These are phyloP conservation scores for Tragelaphus strepsiceros DNA, from an alignment of 2,113 vertebrate genomes.

Conservation along the genomic window DNA sequence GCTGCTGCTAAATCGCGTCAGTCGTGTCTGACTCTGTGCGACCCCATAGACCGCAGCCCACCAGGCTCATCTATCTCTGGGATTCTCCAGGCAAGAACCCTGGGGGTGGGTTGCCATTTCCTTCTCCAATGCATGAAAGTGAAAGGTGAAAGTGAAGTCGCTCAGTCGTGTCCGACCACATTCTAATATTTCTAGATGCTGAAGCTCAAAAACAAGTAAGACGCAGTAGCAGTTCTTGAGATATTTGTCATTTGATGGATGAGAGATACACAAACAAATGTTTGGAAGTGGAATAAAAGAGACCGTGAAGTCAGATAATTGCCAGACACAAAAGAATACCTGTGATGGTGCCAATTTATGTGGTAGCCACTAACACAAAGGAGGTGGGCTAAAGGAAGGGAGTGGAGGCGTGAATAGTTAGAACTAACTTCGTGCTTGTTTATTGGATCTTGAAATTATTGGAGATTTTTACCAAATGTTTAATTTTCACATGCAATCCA, in stretches of 20 bases:
- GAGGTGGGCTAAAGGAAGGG: neutral
- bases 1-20: too few species aligned
- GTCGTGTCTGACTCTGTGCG: fast-evolving
- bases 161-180: neutral
- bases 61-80: too few species aligned
- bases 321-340: neutral
- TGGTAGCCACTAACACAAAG: neutral
- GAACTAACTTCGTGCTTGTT: neutral
- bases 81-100: too few species aligned
- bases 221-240: neutral
- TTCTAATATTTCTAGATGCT: neutral
- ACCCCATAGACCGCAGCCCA: too few species aligned
- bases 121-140: too few species aligned
- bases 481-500: neutral
- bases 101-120: too few species aligned
- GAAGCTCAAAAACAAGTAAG: neutral
- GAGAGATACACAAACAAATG: neutral
- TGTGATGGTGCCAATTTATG: neutral
- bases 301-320: neutral
- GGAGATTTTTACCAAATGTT: neutral
- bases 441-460: neutral
- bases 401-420: neutral
- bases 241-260: neutral
- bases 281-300: neutral
- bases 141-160: too few species aligned